phyloP scores from a whole-genome alignment of 2,797 vertebrate species.

The Syndactyla subalaris region DNA sequence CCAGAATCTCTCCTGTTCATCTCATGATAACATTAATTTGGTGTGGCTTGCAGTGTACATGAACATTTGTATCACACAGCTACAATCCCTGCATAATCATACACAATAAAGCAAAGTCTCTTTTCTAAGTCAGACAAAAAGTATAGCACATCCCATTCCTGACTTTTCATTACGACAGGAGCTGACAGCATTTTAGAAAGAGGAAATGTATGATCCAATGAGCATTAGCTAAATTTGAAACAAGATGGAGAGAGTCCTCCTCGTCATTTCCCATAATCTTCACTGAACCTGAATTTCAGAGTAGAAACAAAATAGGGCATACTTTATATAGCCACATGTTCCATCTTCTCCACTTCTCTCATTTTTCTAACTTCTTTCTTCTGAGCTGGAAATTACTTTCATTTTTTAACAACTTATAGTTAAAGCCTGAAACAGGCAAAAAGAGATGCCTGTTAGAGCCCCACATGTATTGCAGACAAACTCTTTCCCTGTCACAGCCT shows the following conservation, averaged over 20 bases:
- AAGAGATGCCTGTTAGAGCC: neutral
- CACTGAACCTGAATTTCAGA: slow-evolving; percentile 11
- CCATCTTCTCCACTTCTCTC: slow-evolving; percentile 13
- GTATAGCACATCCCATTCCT: neutral
- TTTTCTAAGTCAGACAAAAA: neutral
- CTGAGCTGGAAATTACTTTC: neutral
- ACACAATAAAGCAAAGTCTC: neutral
- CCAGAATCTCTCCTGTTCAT: neutral
- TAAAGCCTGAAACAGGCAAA: neutral
- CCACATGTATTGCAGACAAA: neutral
- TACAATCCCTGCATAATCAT: neutral
- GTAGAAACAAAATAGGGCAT: neutral
- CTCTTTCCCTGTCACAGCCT: neutral
- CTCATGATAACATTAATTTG: neutral
- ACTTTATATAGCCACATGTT: slow-evolving; percentile 21
- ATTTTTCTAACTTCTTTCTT: slow-evolving; percentile 13
- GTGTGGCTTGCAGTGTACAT: neutral
- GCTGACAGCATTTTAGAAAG: neutral
- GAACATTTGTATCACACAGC: neutral
- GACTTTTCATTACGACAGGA: neutral
- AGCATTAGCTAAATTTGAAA: slow-evolving; percentile 26
- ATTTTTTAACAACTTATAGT: neutral
- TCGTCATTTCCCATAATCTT: neutral
- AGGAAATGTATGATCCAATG: neutral
- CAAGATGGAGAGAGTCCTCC: neutral